Evolutionary conservation across 2,113 vertebrate genomes (phyloP).

Genomic region (Tachysurus vachellii): DNA sequence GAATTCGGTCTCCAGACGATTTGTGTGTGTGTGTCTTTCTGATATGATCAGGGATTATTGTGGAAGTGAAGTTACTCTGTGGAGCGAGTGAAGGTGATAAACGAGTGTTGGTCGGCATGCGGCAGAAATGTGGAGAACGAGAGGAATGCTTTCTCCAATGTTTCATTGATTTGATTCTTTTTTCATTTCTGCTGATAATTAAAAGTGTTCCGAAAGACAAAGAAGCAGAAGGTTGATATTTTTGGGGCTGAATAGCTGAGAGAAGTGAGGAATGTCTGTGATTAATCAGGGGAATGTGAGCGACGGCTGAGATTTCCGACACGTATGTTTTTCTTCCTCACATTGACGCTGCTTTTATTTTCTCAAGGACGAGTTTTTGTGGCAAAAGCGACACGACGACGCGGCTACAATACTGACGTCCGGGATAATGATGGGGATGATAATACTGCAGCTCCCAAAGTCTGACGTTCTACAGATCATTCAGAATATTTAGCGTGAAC

Average conservation of each 20-base stretch:
- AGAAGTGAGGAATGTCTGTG: conserved; percentile 3
- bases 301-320: conserved; percentile 12
- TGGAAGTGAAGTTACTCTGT: not conserved
- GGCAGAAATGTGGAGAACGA: not conserved
- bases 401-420: not conserved
- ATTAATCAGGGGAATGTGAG: conserved; percentile 36
- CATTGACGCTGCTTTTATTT: conserved; percentile 9
- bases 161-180: conserved; percentile 16
- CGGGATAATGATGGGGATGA: too few relatives aligned
- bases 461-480: not conserved
- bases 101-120: not conserved
- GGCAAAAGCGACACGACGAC: not conserved
- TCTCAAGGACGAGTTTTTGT: conserved; percentile 28
- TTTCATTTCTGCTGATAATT: not conserved
- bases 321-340: not conserved
- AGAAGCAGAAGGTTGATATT: not conserved
- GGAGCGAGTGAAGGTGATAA: not conserved
- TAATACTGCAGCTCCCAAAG: not conserved
- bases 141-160: conserved; percentile 2
- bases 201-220: conserved; percentile 13
- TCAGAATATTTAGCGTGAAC: not conserved
- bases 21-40: not conserved
- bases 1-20: not conserved
- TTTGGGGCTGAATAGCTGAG: conserved; percentile 7
- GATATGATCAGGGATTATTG: not conserved